These are phyloP conservation scores for Cardinalis cardinalis DNA, from an alignment of 2,113 vertebrate genomes.

Conservation along the genomic window DNA sequence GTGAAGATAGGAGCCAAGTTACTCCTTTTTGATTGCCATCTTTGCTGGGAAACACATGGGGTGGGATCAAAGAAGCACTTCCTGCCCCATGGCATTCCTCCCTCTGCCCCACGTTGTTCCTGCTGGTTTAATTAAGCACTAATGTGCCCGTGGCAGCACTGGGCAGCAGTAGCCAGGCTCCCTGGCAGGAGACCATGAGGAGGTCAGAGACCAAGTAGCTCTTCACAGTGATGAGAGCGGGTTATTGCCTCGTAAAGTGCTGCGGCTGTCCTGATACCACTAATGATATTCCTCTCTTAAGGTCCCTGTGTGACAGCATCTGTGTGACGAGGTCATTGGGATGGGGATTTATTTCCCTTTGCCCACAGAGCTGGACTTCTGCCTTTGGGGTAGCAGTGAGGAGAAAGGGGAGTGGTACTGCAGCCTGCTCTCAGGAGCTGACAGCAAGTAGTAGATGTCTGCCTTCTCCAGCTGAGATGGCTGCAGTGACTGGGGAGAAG, in stretches of 20 bases:
- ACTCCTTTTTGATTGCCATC: not conserved
- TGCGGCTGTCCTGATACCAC: rapidly evolving
- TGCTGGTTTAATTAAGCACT: not conserved
- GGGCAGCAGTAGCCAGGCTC: not conserved
- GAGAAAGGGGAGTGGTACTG: not conserved
- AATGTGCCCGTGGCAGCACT: rapidly evolving
- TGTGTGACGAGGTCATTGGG: rapidly evolving
- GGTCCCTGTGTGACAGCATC: not conserved
- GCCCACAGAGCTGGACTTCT: not conserved
- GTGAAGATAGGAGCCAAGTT: not conserved
- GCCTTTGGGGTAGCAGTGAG: not conserved
- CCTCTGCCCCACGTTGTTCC: not conserved
- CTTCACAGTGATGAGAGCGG: rapidly evolving
- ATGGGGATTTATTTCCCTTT: not conserved
- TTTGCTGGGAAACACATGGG: not conserved
- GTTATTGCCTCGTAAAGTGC: not conserved
- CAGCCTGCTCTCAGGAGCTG: not conserved
- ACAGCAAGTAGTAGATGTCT: not conserved
- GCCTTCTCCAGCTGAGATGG: not conserved
- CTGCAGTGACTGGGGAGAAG: not conserved
- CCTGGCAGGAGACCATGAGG: not conserved
- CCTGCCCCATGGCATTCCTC: not conserved
- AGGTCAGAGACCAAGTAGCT: constrained; percentile 35
- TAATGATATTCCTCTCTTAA: not conserved
- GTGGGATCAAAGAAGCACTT: not conserved